A percentile compares a stretch with the other conserved stretches of the same genome.
phyloP scores from a whole-genome alignment of 2,797 vertebrate genomes.

The Chaetophractus vellerosus region DNA sequence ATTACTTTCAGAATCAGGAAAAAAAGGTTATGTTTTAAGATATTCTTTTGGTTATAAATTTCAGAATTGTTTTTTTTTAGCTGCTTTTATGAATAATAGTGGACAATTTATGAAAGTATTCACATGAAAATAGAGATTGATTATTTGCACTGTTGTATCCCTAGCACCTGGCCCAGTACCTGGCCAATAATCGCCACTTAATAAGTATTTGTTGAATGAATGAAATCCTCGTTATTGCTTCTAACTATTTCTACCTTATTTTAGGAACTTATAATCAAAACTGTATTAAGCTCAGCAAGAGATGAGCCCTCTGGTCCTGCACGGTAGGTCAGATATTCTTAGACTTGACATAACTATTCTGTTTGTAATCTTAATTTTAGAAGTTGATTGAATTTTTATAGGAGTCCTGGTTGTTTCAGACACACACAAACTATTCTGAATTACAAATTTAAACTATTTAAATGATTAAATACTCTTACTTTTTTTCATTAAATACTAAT shows the following conservation, averaged over 20 bases:
- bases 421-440: conserved; percentile 49
- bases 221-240: conserved; percentile 53
- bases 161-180: background rate
- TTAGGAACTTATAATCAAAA: conserved; percentile 98
- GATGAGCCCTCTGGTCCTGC: conserved; percentile 98
- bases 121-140: background rate
- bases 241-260: conserved; percentile 84
- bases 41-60: conserved; percentile 44
- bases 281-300: conserved; percentile 96
- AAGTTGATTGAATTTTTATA: conserved; percentile 57
- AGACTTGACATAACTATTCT: conserved; percentile 30
- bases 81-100: conserved; percentile 54
- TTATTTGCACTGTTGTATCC: conserved; percentile 61
- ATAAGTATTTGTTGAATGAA: conserved; percentile 63
- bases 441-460: conserved; percentile 62
- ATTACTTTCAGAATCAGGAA: background rate
- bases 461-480: conserved; percentile 13
- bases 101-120: conserved; percentile 3
- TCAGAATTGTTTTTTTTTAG: conserved; percentile 54
- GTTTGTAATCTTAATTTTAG: conserved; percentile 46
- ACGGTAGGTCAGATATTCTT: conserved; percentile 90
- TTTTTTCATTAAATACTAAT: conserved; percentile 1
- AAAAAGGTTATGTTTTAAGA: conserved; percentile 24
- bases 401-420: conserved; percentile 47
- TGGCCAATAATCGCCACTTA: conserved; percentile 3